Conservation (phyloP, 1,140 invertebrate species). For the Aphaenogaster ashmeadi region DNA sequence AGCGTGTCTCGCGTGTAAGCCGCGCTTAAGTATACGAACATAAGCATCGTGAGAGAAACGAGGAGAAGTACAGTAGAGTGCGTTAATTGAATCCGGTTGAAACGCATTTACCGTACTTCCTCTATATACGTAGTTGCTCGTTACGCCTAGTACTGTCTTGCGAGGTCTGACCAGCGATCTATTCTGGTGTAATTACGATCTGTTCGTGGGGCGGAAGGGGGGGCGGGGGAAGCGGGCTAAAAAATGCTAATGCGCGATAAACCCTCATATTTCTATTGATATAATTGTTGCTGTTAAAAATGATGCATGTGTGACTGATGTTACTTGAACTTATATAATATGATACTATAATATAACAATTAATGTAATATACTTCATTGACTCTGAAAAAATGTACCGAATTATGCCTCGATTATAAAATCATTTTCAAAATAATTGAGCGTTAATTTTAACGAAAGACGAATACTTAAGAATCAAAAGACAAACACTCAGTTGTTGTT, state of each 20-base stretch:
- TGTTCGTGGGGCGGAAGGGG: neutral
- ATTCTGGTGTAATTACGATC: neutral
- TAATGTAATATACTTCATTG: neutral
- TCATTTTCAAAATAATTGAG: neutral
- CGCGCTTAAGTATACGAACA: slow-evolving; percentile 60
- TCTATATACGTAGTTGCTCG: slow-evolving; percentile 2
- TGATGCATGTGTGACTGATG: neutral
- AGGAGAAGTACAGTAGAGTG: slow-evolving; percentile 11
- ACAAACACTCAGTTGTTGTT: neutral
- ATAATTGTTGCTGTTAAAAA: neutral
- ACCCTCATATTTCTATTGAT: neutral
- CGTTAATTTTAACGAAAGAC: neutral
- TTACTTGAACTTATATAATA: neutral
- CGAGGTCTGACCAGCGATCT: neutral
- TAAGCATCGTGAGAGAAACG: slow-evolving; percentile 21
- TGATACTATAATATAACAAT: neutral
- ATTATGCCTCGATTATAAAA: neutral
- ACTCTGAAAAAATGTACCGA: neutral
- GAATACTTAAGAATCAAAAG: neutral
- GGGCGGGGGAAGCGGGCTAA: neutral
- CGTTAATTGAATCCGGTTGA: slow-evolving; percentile 43
- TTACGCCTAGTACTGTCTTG: neutral
- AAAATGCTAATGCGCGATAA: neutral
- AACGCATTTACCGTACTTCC: slow-evolving; percentile 46
- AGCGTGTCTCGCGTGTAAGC: slow-evolving; percentile 63